A percentile compares a stretch with the other conserved stretches of the same genome.
Conservation (phyloP, 1,140 invertebrate genomes). For the Homalodisca vitripennis region DNA sequence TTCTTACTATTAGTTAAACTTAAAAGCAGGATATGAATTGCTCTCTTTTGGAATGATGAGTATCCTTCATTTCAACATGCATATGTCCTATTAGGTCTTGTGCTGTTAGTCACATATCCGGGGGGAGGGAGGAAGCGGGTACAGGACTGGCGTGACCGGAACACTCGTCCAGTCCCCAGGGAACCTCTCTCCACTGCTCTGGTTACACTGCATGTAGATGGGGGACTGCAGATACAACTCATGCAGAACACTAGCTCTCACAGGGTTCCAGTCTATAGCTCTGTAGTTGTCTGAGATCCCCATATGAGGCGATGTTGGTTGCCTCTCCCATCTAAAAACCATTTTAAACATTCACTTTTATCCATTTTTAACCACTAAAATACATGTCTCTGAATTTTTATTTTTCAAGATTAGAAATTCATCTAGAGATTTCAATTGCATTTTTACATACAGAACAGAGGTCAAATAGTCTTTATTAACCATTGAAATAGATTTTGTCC, state of each 20-base stretch:
- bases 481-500: no score
- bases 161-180: slow-evolving; percentile 70
- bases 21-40: no score
- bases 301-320: slow-evolving; percentile 53
- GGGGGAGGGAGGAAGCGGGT: slow-evolving; percentile 52
- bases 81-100: no score
- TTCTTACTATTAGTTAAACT: no score
- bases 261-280: slow-evolving; percentile 79
- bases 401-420: no score
- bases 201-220: slow-evolving; percentile 95
- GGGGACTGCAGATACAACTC: slow-evolving; percentile 82
- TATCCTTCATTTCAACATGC: background rate
- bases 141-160: slow-evolving; percentile 53
- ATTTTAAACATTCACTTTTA: no score
- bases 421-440: no score
- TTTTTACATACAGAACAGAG: no score
- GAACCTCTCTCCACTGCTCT: slow-evolving; percentile 83
- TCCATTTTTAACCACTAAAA: no score
- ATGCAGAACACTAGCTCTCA: slow-evolving; percentile 67
- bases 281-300: slow-evolving; percentile 75
- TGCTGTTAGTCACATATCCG: slow-evolving; percentile 48
- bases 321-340: slow-evolving; percentile 68
- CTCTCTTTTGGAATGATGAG: background rate
- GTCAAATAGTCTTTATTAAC: no score
- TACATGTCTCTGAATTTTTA: no score